Base-by-base conservation (phyloP, 2,113 vertebrate species). In the Progne subis region DNA sequence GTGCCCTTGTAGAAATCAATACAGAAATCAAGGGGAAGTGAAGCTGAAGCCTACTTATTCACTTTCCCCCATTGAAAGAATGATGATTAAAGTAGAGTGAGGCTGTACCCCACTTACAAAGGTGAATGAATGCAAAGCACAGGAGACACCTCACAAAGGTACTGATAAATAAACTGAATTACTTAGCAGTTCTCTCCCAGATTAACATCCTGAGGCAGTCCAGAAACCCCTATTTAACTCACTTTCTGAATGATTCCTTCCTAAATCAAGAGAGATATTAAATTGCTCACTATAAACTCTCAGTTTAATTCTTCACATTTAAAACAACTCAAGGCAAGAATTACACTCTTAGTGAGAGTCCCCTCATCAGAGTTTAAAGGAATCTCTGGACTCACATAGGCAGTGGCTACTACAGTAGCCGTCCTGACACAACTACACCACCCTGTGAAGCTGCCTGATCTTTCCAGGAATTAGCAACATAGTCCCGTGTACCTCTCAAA, bases 221-320 rank as follows among this genome's bases (percentile, higher is more conserved):
- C 63, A 90, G 89, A 91, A 92, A 79, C 24, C 55, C 70, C 71
- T 72, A 80, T 77, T 97, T 89, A 92, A 92, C 81, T 92, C 74
- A 81, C 83, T 96, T 96, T 80, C 91, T 95, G 90, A 96, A 95
- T 74, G 85, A 95, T 77, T 88, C 82, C 68, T 88, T 84, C 88
- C 85, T 94, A 97, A 96, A 97, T 95, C 88, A 92, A 92, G 92
- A 76, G 74, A 60, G 93, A 92, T 28, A 93, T 70, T 96, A 93
- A 96, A 95, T 12, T 75, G 80, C 69, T 92, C 28, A 5, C 72
- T 81, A 90, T 88, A 93, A 92, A 86, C 82, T 88, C 94, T 34
- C 86, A 18, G 60, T 78, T 92, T 95, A 93, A 96, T 93, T 90
- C 88, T 94, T 78, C 85, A 86, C 1, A 0, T 71, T 92, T 88